A percentile compares a stretch with the other conserved stretches of the same genome.
Evolutionary conservation across 2,797 vertebrate species (phyloP).

Genomic region (Xiphophorus birchmanni): DNA sequence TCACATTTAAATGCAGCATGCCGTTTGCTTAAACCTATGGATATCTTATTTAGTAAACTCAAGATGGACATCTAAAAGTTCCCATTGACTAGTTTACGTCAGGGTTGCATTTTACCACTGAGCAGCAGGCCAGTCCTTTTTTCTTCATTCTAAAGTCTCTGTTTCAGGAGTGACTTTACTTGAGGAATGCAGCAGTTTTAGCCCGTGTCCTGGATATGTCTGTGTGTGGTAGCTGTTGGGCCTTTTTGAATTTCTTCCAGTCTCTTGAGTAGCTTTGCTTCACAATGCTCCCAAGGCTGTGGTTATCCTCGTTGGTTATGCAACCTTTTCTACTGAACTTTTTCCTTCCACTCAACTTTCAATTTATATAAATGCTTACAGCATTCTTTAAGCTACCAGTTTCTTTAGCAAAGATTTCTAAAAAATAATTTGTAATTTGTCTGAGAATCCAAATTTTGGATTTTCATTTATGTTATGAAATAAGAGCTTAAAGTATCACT

Average conservation of each 20-base stretch:
- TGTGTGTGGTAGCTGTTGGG: neutral
- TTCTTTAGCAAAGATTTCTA: neutral
- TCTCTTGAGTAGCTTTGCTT: neutral
- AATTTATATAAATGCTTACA: neutral
- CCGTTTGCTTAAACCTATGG: neutral
- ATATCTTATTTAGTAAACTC: neutral
- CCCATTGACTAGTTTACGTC: neutral
- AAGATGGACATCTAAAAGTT: neutral
- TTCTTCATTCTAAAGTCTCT: neutral
- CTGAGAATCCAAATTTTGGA: neutral
- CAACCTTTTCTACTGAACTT: neutral
- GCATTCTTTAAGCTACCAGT: neutral
- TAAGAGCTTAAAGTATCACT: neutral
- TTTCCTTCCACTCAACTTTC: neutral
- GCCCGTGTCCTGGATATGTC: neutral
- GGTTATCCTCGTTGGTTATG: neutral
- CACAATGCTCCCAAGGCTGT: neutral
- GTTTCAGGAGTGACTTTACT: neutral
- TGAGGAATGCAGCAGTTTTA: neutral
- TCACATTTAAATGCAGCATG: neutral
- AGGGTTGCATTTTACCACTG: neutral
- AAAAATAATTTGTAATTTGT: neutral
- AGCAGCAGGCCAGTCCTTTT: neutral
- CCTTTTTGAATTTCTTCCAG: neutral
- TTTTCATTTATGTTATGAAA: neutral